Base-by-base conservation (phyloP, 2,797 vertebrate genomes). In the Psittacula echo region DNA sequence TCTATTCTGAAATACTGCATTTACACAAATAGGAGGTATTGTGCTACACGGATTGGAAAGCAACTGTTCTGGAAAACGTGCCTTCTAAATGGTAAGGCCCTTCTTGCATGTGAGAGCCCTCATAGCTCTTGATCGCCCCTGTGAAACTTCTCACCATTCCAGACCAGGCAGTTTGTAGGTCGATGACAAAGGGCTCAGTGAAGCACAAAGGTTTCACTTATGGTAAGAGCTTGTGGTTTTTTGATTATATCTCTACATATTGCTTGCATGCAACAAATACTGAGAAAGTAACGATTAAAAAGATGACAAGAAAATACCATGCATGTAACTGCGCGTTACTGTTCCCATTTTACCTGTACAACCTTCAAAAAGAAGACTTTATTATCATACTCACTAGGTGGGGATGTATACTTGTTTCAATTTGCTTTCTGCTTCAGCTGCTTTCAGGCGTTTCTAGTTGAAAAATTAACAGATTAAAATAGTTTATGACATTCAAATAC, bases 371-470 rank as follows among this genome's bases (percentile, higher is more conserved):
- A 88, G 81, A 58, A 10, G 1, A 78, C 27, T 64, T 92, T 42
- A 42, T 89, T 90, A 17, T 88, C 76, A 95, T 96, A 99, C 99
- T 99, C 98, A 99, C 99, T 99, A 99, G 95, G 99, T 99, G 83
- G 99, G 99, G 97, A 99, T 99, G 98, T 99, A 99, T 85, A 99
- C 99, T 98, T 99, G 99, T 96, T 99, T 99, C 98, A 99, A 98
- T 97, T 99, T 99, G 98, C 99, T 99, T 96, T 99, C 99, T 53
- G 99, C 99, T 98, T 99, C 99, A 76, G 99, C 99, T 24, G 99
- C 99, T 97, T 99, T 99, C 97, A 99, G 98, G 92, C 99, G 98
- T 98, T 99, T 99, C 99, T 99, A 98, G 95, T 95, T 93, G 78
- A 96, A 92, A 98, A 89, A 97, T 13, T 53, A 92, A 96, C 41